Percentiles rank a stretch among this genome's conserved stretches.
These are phyloP conservation scores for Acrossocheilus fasciatus DNA, from an alignment of 2,797 vertebrate genomes.

Conservation along the genomic window DNA sequence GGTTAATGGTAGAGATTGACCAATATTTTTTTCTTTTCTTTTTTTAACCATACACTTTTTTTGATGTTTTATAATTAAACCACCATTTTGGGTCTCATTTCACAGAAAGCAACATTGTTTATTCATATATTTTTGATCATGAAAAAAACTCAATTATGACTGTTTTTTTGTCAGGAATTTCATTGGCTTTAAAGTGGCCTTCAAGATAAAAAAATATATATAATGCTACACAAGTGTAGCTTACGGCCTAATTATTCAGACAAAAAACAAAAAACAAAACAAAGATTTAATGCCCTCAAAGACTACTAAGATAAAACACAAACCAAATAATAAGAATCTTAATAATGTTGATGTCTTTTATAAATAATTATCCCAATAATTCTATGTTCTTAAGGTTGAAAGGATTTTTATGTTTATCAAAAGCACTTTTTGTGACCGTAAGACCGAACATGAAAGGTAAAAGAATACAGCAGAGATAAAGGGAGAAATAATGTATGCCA, in stretches of 20 bases:
- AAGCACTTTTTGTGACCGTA: slow-evolving; percentile 2
- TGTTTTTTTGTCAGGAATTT: background rate
- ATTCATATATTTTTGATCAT: background rate
- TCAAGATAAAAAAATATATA: background rate
- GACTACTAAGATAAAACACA: slow-evolving; percentile 1
- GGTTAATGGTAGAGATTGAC: background rate
- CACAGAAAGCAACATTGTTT: background rate
- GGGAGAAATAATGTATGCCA: background rate
- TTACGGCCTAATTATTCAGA: background rate
- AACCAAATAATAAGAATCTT: background rate
- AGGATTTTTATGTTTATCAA: slow-evolving; percentile 8
- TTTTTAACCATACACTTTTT: background rate
- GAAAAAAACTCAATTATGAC: background rate
- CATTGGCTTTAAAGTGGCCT: background rate
- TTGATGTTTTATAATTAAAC: background rate
- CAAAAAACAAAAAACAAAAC: background rate
- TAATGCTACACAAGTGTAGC: background rate
- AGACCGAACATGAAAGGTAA: slow-evolving; percentile 25
- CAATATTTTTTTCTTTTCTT: background rate
- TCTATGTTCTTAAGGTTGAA: slow-evolving; percentile 4
- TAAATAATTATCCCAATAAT: background rate
- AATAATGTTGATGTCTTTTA: background rate
- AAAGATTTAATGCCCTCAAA: background rate
- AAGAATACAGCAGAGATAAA: background rate
- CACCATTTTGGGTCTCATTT: background rate